phyloP scores from a whole-genome alignment of 1,140 invertebrate genomes.

The Laupala kohalensis region DNA sequence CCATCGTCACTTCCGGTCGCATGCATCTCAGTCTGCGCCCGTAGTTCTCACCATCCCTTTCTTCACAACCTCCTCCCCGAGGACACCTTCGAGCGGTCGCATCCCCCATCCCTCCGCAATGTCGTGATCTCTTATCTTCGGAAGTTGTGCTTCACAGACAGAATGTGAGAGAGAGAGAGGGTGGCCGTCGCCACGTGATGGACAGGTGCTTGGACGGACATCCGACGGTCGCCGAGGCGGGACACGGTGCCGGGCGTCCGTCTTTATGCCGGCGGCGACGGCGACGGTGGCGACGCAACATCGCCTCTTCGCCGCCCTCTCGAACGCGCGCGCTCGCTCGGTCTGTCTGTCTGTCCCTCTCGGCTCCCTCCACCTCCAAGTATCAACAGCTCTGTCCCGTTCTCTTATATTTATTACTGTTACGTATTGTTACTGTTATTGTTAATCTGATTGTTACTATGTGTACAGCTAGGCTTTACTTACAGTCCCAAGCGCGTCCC shows the following conservation, averaged over 20 bases:
- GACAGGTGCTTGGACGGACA: no score
- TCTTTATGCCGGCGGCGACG: no score
- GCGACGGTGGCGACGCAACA: no score
- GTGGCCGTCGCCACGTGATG: not conserved
- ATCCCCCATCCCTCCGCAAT: not conserved
- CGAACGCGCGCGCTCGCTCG: no score
- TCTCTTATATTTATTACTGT: conserved; percentile 3
- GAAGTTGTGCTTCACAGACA: not conserved
- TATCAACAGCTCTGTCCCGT: conserved; percentile 30
- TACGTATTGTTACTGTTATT: not conserved
- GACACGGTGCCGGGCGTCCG: no score
- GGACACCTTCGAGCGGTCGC: no score
- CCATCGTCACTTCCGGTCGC: no score
- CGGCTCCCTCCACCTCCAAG: conserved; percentile 31
- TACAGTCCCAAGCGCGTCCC: not conserved
- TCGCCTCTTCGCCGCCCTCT: no score
- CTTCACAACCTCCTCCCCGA: no score
- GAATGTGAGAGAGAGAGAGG: no score
- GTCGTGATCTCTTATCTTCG: not conserved
- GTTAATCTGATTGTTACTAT: not conserved
- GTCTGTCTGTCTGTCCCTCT: not conserved
- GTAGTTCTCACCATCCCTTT: not conserved
- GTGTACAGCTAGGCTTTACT: not conserved
- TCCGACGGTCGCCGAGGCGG: not conserved
- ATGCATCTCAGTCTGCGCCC: not conserved